Conservation (phyloP, 2,888 invertebrate species). For the Cryptops parisi region DNA sequence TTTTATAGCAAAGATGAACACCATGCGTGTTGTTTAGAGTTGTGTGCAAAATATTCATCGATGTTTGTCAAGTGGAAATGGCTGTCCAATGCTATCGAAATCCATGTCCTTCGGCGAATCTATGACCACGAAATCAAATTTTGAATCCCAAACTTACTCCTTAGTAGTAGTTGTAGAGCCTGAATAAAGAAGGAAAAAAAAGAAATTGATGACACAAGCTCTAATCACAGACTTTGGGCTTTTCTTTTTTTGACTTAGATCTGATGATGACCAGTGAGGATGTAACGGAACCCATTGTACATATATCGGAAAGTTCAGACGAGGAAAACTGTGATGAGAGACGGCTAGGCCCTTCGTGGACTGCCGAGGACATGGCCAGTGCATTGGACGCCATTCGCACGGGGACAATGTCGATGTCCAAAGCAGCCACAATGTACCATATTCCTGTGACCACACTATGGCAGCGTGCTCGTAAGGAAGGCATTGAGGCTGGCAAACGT, state of each 20-base stretch:
- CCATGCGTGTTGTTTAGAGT: no score
- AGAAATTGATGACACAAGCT: neutral
- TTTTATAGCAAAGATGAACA: no score
- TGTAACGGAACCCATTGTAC: neutral
- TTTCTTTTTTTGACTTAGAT: neutral
- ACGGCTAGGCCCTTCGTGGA: constrained; percentile 46
- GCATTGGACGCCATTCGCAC: constrained; percentile 71
- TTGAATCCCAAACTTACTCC: no score
- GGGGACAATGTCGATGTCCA: constrained; percentile 78
- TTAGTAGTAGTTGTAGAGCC: neutral
- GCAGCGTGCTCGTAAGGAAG: constrained; percentile 69
- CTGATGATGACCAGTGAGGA: neutral
- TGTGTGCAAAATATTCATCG: no score
- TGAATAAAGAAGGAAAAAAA: neutral
- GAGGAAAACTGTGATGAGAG: constrained; percentile 1
- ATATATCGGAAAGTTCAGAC: neutral
- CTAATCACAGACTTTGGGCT: neutral
- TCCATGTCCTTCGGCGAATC: neutral
- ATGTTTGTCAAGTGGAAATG: no score
- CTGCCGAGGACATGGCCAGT: constrained; percentile 75
- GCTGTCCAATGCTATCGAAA: neutral
- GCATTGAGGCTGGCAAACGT: constrained; percentile 82
- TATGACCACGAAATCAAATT: no score
- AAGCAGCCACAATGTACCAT: constrained; percentile 69
- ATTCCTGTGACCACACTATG: constrained; percentile 82